phyloP scores from a whole-genome alignment of 2,113 vertebrate genomes.

The Stomatorhinus ivindoensis region DNA sequence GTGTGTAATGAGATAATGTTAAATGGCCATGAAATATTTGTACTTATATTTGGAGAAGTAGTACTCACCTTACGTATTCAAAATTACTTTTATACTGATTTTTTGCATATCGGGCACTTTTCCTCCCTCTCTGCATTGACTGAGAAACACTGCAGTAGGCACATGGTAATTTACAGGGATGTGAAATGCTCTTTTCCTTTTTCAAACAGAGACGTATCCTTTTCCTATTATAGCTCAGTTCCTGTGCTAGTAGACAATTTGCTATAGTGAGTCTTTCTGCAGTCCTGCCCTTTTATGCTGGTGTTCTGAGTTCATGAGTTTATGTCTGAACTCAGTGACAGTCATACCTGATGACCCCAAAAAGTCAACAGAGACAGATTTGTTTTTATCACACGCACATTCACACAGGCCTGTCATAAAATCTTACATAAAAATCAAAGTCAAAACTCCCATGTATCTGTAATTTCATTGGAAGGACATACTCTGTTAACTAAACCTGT shows the following conservation, averaged over 20 bases:
- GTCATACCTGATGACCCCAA: background rate
- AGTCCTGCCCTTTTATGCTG: background rate
- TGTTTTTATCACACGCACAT: background rate
- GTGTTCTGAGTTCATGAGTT: background rate
- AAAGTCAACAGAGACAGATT: background rate
- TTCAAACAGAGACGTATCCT: slow-evolving; percentile 75
- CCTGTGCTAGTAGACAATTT: slow-evolving; percentile 14
- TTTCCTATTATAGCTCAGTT: slow-evolving; percentile 34
- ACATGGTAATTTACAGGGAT: slow-evolving; percentile 62
- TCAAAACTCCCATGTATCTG: background rate
- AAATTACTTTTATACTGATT: background rate
- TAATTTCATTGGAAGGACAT: background rate
- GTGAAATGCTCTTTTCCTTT: slow-evolving; percentile 67
- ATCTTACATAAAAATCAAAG: background rate
- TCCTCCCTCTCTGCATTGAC: background rate
- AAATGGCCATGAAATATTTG: no score
- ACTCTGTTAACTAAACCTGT: background rate
- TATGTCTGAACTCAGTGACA: slow-evolving; percentile 4
- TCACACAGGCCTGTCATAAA: background rate
- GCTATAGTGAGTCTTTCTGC: background rate
- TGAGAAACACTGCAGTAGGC: slow-evolving; percentile 41
- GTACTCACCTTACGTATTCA: background rate
- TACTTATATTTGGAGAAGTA: background rate
- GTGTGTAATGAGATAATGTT: no score
- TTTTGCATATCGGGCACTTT: background rate